Conservation (phyloP, 92 coral and sea anemone species). For the Diadumene lineata region DNA sequence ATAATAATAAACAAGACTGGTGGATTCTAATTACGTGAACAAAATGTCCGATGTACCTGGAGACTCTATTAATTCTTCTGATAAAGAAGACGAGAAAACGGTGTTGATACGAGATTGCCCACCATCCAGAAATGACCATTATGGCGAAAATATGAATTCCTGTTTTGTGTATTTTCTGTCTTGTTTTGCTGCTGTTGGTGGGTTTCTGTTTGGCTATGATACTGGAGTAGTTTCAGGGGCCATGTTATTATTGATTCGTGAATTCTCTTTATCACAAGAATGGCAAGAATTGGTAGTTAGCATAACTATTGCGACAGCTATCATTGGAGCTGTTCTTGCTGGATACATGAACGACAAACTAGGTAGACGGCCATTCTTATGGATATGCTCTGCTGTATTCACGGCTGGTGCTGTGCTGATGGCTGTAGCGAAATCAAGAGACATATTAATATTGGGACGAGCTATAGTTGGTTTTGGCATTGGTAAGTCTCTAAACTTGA, state of each 20-base stretch:
- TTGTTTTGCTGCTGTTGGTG: slow-evolving; percentile 88
- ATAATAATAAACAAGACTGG: background rate
- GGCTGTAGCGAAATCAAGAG: slow-evolving; percentile 71
- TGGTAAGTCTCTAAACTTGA: too few species aligned
- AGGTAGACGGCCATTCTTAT: slow-evolving; percentile 78
- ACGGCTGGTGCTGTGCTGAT: slow-evolving; percentile 82
- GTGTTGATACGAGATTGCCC: background rate
- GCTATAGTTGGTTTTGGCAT: slow-evolving; percentile 85
- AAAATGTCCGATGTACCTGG: background rate
- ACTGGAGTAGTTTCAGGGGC: slow-evolving; percentile 98
- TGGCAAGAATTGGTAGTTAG: slow-evolving; percentile 95
- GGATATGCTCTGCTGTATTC: slow-evolving; percentile 68
- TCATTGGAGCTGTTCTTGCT: slow-evolving; percentile 70
- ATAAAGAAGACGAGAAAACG: background rate
- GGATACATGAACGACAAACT: slow-evolving; percentile 69
- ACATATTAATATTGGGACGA: slow-evolving; percentile 71
- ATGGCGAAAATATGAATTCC: background rate
- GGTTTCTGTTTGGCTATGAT: slow-evolving; percentile 94
- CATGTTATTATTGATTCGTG: slow-evolving; percentile 66
- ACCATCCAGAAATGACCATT: background rate
- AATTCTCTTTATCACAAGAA: slow-evolving; percentile 57
- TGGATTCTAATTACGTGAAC: background rate
- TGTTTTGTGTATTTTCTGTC: slow-evolving; percentile 65
- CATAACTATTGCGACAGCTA: slow-evolving; percentile 80
- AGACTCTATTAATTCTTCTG: background rate